Conservation (phyloP, 2,888 invertebrate species). For the Sceliomorpha sp. region DNA sequence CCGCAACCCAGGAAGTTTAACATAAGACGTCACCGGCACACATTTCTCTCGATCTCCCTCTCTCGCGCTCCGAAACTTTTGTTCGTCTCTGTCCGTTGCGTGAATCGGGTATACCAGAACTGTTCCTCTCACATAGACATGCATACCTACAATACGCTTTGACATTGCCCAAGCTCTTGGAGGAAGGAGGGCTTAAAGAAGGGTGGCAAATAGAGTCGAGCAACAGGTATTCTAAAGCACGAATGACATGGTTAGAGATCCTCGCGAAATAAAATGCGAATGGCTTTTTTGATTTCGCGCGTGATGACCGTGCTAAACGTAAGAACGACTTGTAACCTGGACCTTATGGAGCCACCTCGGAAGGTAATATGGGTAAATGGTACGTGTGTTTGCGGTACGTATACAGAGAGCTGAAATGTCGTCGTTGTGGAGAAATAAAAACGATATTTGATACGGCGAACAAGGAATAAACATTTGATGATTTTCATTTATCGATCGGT, state of each 20-base stretch:
- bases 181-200: slow-evolving; percentile 45
- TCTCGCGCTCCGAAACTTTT: slow-evolving; percentile 31
- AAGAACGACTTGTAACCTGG: slow-evolving; percentile 18
- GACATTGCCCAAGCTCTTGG: slow-evolving; percentile 40
- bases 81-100: slow-evolving; percentile 45
- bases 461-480: no score
- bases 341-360: no score
- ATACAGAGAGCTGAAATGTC: no score
- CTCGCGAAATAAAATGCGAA: slow-evolving; percentile 62
- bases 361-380: no score
- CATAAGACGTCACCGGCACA: slow-evolving; percentile 67
- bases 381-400: no score
- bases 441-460: no score
- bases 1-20: slow-evolving; percentile 67
- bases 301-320: slow-evolving; percentile 20
- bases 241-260: slow-evolving; percentile 72
- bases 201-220: slow-evolving; percentile 64
- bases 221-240: slow-evolving; percentile 76
- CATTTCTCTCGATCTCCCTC: slow-evolving; percentile 46
- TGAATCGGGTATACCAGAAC: slow-evolving; percentile 62
- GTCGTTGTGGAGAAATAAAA: no score
- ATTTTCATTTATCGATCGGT: no score
- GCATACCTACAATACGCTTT: slow-evolving; percentile 49
- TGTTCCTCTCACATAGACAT: slow-evolving; percentile 56
- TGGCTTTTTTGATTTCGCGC: slow-evolving; percentile 29